Conservation (phyloP, 2,797 vertebrate species). For the Capromys pilorides region DNA sequence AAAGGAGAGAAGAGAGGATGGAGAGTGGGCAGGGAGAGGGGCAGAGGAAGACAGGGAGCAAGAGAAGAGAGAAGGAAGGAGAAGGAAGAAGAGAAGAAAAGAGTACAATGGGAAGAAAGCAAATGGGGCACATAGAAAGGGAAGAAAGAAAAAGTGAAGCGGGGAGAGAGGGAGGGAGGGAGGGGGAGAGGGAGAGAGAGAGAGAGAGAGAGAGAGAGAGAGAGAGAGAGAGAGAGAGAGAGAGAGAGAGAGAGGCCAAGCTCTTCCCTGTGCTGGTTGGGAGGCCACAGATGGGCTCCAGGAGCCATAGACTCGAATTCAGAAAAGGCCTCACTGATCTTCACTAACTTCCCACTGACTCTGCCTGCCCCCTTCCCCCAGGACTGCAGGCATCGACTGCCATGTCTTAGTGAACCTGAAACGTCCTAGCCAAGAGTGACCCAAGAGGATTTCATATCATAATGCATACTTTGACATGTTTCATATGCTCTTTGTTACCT, state of each 20-base stretch:
- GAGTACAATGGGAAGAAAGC: neutral
- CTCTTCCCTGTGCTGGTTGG: too few relatives aligned
- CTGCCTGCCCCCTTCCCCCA: too few relatives aligned
- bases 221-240: too few relatives aligned
- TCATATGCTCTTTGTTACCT: neutral
- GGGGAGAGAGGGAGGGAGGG: too few relatives aligned
- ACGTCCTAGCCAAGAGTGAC: neutral
- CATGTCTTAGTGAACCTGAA: neutral
- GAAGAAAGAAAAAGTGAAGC: neutral
- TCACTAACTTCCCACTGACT: too few relatives aligned
- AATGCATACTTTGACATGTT: neutral
- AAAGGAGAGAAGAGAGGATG: neutral
- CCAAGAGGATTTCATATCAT: neutral
- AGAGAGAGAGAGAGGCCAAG: too few relatives aligned
- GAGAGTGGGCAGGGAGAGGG: neutral
- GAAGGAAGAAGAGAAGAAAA: neutral
- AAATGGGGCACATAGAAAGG: neutral
- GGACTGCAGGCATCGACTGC: accelerated
- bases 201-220: neutral
- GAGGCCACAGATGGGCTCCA: too few relatives aligned
- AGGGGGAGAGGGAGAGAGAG: too few relatives aligned
- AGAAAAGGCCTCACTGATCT: too few relatives aligned
- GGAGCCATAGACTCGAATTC: too few relatives aligned
- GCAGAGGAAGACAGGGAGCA: neutral
- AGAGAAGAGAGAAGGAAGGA: too few relatives aligned